These are phyloP conservation scores for Xenotilapia leptura DNA, from an alignment of 2,113 vertebrate genomes.

Conservation along the genomic window DNA sequence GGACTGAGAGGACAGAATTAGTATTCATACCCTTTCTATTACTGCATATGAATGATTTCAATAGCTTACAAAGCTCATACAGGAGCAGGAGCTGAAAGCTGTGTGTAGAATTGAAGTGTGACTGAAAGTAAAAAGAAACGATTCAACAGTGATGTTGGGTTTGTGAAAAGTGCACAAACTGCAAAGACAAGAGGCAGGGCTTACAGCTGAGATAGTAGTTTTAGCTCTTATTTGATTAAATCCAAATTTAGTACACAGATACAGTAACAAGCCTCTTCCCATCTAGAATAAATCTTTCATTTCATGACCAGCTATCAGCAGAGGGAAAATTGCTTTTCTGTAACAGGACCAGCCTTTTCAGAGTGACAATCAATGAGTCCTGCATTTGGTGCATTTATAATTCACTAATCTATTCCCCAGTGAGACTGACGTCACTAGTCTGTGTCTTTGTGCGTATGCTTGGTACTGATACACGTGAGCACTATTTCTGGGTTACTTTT, in stretches of 20 bases:
- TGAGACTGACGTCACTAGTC: neutral
- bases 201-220: neutral
- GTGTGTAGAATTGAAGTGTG: neutral
- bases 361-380: neutral
- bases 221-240: neutral
- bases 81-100: neutral
- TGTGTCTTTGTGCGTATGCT: neutral
- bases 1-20: neutral
- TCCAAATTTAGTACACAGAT: neutral
- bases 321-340: neutral
- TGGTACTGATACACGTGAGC: neutral
- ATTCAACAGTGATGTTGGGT: neutral
- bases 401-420: neutral
- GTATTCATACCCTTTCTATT: neutral
- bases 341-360: neutral
- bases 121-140: neutral
- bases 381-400: neutral
- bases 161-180: neutral
- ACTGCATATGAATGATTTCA: neutral
- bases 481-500: neutral
- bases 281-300: neutral
- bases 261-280: neutral
- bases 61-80: neutral
- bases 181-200: neutral
- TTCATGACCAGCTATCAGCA: neutral